These are phyloP conservation scores for Sterna hirundo DNA, from an alignment of 2,113 vertebrate genomes.

Conservation along the genomic window DNA sequence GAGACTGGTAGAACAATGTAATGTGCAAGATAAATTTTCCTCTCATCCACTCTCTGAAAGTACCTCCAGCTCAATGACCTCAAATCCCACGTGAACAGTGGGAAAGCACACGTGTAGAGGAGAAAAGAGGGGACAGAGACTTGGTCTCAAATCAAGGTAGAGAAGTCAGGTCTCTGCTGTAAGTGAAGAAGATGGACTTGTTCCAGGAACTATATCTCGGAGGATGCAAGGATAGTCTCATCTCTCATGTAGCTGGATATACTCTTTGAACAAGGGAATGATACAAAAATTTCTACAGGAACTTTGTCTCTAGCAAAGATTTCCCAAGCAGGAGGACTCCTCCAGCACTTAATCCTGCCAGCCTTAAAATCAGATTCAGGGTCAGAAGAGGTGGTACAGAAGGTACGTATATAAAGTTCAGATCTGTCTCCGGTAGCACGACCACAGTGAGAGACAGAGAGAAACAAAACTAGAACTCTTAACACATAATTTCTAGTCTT, in stretches of 20 bases:
- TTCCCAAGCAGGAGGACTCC: not conserved
- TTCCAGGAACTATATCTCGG: not conserved
- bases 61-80: not conserved
- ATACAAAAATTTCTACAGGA: not conserved
- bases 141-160: not conserved
- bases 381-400: not conserved
- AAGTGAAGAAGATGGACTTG: not conserved
- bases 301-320: not conserved
- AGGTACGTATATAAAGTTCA: not conserved
- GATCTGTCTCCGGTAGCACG: not conserved
- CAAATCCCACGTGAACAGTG: not conserved
- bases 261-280: not conserved
- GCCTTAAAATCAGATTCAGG: not conserved
- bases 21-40: not conserved
- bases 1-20: not conserved
- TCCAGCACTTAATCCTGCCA: not conserved
- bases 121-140: not conserved
- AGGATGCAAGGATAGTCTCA: not conserved
- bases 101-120: not conserved
- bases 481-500: not conserved
- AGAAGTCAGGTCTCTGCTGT: not conserved
- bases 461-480: not conserved
- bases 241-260: not conserved
- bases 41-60: not conserved
- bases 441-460: not conserved